phyloP scores from a whole-genome alignment of 2,113 vertebrate genomes.

The Chaetorhynchus papuensis region DNA sequence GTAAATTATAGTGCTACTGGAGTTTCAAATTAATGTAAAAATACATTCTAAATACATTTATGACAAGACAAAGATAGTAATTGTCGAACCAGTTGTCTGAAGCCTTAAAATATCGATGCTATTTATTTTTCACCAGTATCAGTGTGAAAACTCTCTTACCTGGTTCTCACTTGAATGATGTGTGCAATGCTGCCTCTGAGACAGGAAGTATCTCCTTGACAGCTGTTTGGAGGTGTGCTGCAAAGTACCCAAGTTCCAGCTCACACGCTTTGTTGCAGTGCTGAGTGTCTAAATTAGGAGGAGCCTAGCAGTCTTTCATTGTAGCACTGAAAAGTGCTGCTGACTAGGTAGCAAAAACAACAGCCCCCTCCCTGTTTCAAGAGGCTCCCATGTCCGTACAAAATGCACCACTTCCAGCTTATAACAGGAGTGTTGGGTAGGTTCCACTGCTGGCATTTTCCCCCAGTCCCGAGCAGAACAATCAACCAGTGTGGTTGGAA shows the following conservation, averaged over 20 bases:
- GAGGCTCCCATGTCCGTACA: background rate
- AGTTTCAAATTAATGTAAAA: conserved; percentile 30
- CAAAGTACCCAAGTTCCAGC: background rate
- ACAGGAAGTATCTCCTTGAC: background rate
- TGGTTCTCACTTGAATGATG: background rate
- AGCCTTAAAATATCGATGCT: background rate
- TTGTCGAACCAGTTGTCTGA: background rate
- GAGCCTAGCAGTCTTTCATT: background rate
- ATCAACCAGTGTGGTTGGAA: background rate
- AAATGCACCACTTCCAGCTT: background rate
- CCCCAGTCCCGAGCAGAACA: rapidly evolving
- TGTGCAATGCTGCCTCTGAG: background rate
- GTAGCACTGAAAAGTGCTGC: background rate
- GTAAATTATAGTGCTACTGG: background rate
- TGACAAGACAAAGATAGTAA: background rate
- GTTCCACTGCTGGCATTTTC: background rate
- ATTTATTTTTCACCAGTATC: background rate
- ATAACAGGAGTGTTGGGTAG: background rate
- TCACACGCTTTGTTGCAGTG: background rate
- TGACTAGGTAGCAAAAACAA: rapidly evolving
- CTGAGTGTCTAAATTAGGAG: background rate
- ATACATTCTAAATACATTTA: background rate
- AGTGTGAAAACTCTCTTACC: background rate
- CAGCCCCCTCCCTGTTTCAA: background rate
- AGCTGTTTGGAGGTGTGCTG: background rate